phyloP scores from a whole-genome alignment of 2,888 invertebrate genomes.

The Oscheius sp. region DNA sequence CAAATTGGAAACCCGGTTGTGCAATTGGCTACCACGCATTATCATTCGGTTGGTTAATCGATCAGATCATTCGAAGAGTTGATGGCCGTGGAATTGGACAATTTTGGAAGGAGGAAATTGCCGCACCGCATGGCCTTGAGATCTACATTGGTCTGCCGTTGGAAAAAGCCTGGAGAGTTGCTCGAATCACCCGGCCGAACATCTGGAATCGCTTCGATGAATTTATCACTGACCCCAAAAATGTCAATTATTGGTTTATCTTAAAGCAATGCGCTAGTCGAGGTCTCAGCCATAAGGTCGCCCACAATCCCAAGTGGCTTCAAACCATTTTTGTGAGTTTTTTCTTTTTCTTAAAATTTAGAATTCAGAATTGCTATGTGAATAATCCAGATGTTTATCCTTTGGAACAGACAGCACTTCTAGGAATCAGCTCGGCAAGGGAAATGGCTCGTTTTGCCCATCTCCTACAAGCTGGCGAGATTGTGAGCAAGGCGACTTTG shows the following conservation, averaged over 20 bases:
- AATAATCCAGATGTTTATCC: conserved; percentile 57
- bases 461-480: conserved; percentile 32
- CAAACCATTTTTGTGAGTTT: conserved; percentile 43
- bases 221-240: conserved; percentile 39
- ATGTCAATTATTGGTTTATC: conserved; percentile 47
- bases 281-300: conserved; percentile 40
- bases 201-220: conserved; percentile 42
- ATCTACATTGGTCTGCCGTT: conserved; percentile 44
- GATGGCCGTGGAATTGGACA: conserved; percentile 69
- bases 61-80: conserved; percentile 69
- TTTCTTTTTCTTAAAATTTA: background rate
- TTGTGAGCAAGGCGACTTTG: conserved; percentile 34
- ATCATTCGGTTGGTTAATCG: conserved; percentile 71
- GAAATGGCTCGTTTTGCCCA: conserved; percentile 47
- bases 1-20: conserved; percentile 62
- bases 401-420: conserved; percentile 51
- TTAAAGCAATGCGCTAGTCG: conserved; percentile 31
- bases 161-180: conserved; percentile 35
- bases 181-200: conserved; percentile 33
- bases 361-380: conserved; percentile 31
- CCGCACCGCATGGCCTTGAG: conserved; percentile 32
- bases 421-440: conserved; percentile 53
- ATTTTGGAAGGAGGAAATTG: conserved; percentile 65
- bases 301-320: conserved; percentile 46
- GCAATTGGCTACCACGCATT: conserved; percentile 72